A percentile compares a stretch with the other conserved stretches of the same genome.
These are phyloP conservation scores for Saccostrea cuccullata DNA, from an alignment of 1,140 invertebrate genomes.

Conservation along the genomic window DNA sequence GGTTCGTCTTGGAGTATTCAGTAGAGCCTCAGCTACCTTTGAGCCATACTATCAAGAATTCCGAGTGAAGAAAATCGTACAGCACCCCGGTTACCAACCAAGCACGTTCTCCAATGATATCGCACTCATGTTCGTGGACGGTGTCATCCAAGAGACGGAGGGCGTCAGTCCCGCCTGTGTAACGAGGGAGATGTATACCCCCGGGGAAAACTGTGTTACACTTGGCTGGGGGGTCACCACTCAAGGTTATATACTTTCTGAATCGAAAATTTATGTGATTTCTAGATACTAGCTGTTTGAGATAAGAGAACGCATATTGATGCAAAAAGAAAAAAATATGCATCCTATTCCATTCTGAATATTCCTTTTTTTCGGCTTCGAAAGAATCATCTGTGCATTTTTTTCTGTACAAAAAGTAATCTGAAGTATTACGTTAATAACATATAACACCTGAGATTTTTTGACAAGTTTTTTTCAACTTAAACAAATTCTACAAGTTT, in stretches of 20 bases:
- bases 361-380: too few relatives aligned
- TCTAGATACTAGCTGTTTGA: too few relatives aligned
- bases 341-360: too few relatives aligned
- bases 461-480: too few relatives aligned
- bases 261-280: too few relatives aligned
- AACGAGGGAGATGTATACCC: slow-evolving; percentile 3
- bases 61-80: slow-evolving; percentile 34
- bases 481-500: too few relatives aligned
- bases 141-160: not conserved
- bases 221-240: slow-evolving; percentile 30
- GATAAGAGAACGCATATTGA: too few relatives aligned
- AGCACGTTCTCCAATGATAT: slow-evolving; percentile 20
- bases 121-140: slow-evolving; percentile 41
- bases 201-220: slow-evolving; percentile 34
- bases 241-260: not conserved
- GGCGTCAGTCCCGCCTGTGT: slow-evolving; percentile 42
- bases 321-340: too few relatives aligned
- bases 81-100: not conserved
- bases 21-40: not conserved
- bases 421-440: too few relatives aligned
- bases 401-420: too few relatives aligned
- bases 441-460: too few relatives aligned
- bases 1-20: slow-evolving; percentile 18
- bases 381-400: too few relatives aligned
- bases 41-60: slow-evolving; percentile 33